Evolutionary conservation across 2,888 invertebrate species (phyloP), one percentile per base, ranked within the genome.

Genomic region (Erynnis tages): DNA sequence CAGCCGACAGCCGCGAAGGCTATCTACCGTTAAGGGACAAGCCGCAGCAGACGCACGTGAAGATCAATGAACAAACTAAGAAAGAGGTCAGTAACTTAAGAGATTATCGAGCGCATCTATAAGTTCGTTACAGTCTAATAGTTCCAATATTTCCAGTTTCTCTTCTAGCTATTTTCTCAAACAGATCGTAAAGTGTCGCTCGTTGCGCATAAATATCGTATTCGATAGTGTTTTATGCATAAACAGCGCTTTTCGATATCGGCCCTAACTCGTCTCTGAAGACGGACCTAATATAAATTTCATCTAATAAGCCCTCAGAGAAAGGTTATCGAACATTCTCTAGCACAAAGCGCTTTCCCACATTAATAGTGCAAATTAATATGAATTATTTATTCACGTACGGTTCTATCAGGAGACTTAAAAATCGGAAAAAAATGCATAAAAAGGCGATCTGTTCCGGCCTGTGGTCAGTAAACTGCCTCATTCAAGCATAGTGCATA

Each of bases 1-100:
- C 84, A 2, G 82, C 81, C 32, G 88, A 87, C 71, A 88, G 89
- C 68, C 81, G 90, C 53, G 90, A 90, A 66, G 90, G 90, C 45
- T 89, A 86, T 62, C 71, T 89, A 54, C 87, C 89, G 44, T 79
- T 90, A 45, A 79, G 87, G 58, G 90, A 90, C 69, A 89, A 88
- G 59, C 86, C 87, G 41, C 83, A 79, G 58, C 84, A 85, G 66
- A 88, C 81, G 49, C 81, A 87, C 71, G 90, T 89, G 65, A 89
- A 89, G 73, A 89, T 89, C 76, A 90, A 85, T 76, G 90, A 89
- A 62, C 87, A 90, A 69, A 89, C 88, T 55, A 90, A 90, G 68
- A 90, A 90, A 84, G 90, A 90, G 90, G 90, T 90, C 77, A 88
- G 90, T 84, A 73, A 77, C 76, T 80, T 76, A 72, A 67, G 67